A percentile compares a stretch with the other conserved stretches of the same genome.
These are phyloP conservation scores for Pungitius pungitius DNA, from an alignment of 2,113 vertebrate genomes.

Conservation along the genomic window DNA sequence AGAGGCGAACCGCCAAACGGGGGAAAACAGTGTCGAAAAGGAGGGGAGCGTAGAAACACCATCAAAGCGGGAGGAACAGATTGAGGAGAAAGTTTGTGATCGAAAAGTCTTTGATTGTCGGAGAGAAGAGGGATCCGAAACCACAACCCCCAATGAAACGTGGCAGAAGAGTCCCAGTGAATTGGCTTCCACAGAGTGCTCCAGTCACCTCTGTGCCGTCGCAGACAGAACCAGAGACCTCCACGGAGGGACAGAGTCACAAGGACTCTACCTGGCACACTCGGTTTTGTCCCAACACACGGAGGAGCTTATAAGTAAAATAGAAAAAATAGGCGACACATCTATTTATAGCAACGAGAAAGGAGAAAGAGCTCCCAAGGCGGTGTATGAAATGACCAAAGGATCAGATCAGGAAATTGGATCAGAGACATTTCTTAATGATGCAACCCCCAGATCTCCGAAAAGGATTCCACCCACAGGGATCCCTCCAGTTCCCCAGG, in stretches of 20 bases:
- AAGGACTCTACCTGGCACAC: conserved; percentile 31
- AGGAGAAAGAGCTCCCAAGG: conserved; percentile 17
- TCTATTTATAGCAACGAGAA: conserved; percentile 45
- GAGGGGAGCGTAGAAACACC: conserved; percentile 42
- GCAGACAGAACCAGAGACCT: conserved; percentile 27
- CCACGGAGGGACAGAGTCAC: conserved; percentile 36
- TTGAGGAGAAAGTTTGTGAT: conserved; percentile 24
- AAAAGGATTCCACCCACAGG: conserved; percentile 35
- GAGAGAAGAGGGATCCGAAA: conserved; percentile 37
- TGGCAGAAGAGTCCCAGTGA: conserved; percentile 19
- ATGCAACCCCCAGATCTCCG: conserved; percentile 39
- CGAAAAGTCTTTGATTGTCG: conserved; percentile 10
- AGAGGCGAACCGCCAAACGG: conserved; percentile 22
- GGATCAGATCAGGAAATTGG: conserved; percentile 14
- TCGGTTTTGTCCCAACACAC: conserved; percentile 58
- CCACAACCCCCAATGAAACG: conserved; percentile 11
- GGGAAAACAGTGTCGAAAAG: conserved; percentile 28
- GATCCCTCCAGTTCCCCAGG: background rate
- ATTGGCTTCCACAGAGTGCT: conserved; percentile 55
- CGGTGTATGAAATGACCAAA: conserved; percentile 18
- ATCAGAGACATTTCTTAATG: conserved; percentile 28
- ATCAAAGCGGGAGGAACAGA: background rate
- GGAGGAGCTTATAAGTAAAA: conserved; percentile 65
- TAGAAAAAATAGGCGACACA: conserved; percentile 57
- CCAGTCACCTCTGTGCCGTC: conserved; percentile 44